A percentile compares a stretch with the other conserved stretches of the same genome.
These are phyloP conservation scores for Diplosoma virens DNA, from an alignment of 23 tunicate species.

Conservation along the genomic window DNA sequence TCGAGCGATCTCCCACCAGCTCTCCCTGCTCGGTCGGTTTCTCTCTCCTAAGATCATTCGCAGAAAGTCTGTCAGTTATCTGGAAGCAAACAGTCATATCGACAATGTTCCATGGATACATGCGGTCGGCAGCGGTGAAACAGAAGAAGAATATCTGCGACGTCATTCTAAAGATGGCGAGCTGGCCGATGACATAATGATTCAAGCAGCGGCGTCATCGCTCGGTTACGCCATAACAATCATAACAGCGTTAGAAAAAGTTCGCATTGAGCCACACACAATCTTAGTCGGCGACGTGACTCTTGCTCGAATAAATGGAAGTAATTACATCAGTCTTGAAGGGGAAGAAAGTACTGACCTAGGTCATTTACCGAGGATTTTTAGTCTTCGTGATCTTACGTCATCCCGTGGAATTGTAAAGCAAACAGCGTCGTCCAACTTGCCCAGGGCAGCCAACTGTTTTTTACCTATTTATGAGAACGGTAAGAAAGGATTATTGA, in stretches of 20 bases:
- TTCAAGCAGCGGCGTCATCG: conserved; percentile 57
- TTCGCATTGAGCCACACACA: background rate
- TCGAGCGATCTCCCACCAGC: conserved; percentile 61
- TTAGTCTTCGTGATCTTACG: background rate
- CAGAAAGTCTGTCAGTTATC: background rate
- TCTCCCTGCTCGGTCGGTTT: background rate
- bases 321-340: background rate
- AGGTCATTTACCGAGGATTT: background rate
- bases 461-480: background rate
- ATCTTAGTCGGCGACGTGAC: background rate
- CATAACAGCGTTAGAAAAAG: conserved; percentile 20
- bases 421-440: background rate
- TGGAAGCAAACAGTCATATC: conserved; percentile 18
- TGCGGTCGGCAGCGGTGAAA: conserved; percentile 13
- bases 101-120: conserved; percentile 27
- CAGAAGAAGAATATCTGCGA: conserved; percentile 36
- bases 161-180: conserved; percentile 34
- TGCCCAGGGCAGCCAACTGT: background rate
- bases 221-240: conserved; percentile 52
- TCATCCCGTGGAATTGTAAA: background rate
- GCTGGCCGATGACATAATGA: conserved; percentile 53
- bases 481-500: conserved; percentile 13
- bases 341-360: background rate
- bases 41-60: conserved; percentile 16
- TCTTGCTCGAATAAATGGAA: conserved; percentile 14